These are phyloP conservation scores for Catocala sponsa DNA, from an alignment of 2,888 invertebrate species.

Conservation along the genomic window DNA sequence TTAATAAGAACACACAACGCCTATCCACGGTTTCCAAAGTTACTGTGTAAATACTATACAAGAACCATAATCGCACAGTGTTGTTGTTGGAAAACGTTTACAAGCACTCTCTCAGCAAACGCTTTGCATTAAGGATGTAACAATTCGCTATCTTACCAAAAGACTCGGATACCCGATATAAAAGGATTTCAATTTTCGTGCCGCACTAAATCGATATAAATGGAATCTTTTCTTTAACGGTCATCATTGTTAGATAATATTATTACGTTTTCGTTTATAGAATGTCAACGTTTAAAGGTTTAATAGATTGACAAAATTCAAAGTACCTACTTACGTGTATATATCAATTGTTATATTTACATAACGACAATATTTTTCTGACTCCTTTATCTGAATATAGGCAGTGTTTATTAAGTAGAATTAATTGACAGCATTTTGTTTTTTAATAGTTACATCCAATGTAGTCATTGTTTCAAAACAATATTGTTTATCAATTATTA, in stretches of 20 bases:
- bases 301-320: background rate
- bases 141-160: conserved; percentile 25
- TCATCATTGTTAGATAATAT: conserved; percentile 10
- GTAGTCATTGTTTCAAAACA: too few relatives aligned
- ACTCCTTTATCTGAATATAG: too few relatives aligned
- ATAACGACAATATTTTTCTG: too few relatives aligned
- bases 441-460: too few relatives aligned
- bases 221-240: conserved; percentile 10
- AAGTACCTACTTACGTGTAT: too few relatives aligned
- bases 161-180: conserved; percentile 21
- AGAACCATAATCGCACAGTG: conserved; percentile 38
- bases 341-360: too few relatives aligned
- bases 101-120: conserved; percentile 35
- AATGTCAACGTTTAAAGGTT: background rate
- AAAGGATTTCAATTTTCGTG: conserved; percentile 37
- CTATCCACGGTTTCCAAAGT: conserved; percentile 17
- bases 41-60: conserved; percentile 39
- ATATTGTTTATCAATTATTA: too few relatives aligned
- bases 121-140: conserved; percentile 38
- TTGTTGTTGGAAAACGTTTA: conserved; percentile 47
- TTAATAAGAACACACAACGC: background rate
- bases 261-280: conserved; percentile 8
- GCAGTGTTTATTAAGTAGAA: too few relatives aligned
- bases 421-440: too few relatives aligned
- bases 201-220: conserved; percentile 30